Evolutionary conservation across 2,888 invertebrate species (phyloP), one percentile per base, ranked within the genome.

Genomic region (Sesia apiformis): DNA sequence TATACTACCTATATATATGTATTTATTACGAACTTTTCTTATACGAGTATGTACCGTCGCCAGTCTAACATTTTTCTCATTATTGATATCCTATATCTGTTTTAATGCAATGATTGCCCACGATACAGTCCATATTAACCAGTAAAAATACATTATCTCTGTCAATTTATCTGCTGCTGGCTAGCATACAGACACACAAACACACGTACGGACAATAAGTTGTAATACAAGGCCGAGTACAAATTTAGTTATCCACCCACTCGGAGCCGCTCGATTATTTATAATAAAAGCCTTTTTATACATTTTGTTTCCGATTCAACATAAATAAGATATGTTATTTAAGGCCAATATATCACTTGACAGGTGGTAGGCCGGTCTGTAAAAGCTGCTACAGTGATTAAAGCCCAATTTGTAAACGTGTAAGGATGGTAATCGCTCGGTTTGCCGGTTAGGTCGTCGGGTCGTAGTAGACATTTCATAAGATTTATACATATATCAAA

Each of bases 291-390:
- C 68, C 71, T 81, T 89, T 88, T 89, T 86, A 78, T 86, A 79
- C 84, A 79, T 86, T 90, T 88, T 86, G 82, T 87, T 87, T 84
- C 81, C 78, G 83, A 89, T 88, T 85, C 88, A 85, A 88, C 89
- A 89, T 90, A 89, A 90, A 90, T 90, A 90, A 90, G 90, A 90
- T 88, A 89, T 89, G 89, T 89, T 90, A 88, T 88, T 89, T 88
- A 85, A 86, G 84, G 84, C 78, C 79, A 84, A 86, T 89, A 89
- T 87, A 86, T 89, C 88, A 89, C 89, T 80, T 86, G 88, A 88
- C 89, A 89, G 89, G 89, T 89, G 89, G 89, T 89, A 86, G 80
- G 81, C 74, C 78, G 74, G 70, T 65, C 70, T 62, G 60, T 55
- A 52, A 50, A 49, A 56, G 55, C 58, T 55, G 55, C 58, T 66